Conservation (phyloP, 2,797 vertebrate genomes). For the Lithobates sylvaticus region DNA sequence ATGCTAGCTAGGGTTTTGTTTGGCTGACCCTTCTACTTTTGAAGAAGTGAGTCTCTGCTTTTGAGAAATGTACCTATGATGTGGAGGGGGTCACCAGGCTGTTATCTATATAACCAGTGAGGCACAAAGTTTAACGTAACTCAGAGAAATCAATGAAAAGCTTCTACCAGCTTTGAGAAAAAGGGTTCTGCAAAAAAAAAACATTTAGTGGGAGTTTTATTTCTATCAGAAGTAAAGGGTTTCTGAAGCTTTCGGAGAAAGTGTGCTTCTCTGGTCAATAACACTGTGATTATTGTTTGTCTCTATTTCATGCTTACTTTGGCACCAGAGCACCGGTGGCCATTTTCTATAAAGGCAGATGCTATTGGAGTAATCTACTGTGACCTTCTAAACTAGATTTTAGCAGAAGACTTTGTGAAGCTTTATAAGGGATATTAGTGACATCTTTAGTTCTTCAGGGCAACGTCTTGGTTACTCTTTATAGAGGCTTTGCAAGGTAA, state of each 20-base stretch:
- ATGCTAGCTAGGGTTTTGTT: background rate
- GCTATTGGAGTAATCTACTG: background rate
- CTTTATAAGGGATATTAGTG: background rate
- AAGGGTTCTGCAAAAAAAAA: slow-evolving; percentile 72
- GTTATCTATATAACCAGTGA: slow-evolving; percentile 84
- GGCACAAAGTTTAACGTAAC: slow-evolving; percentile 85
- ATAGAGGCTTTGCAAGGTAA: no score
- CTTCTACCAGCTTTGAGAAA: slow-evolving; percentile 80
- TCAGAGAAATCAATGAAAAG: slow-evolving; percentile 92
- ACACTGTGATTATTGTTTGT: slow-evolving; percentile 4
- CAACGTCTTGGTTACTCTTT: no score
- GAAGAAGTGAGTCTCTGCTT: no score
- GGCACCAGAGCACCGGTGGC: background rate
- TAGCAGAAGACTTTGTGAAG: background rate
- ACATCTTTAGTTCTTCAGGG: no score
- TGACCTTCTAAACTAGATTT: background rate
- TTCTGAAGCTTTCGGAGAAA: slow-evolving; percentile 17
- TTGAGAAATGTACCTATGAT: slow-evolving; percentile 45
- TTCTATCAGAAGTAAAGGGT: slow-evolving; percentile 1
- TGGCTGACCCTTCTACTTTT: background rate
- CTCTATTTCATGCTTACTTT: slow-evolving; percentile 26
- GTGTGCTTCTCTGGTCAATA: background rate
- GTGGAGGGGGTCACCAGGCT: slow-evolving; percentile 87
- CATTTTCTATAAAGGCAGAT: background rate
- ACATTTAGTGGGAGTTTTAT: slow-evolving; percentile 74